These are phyloP conservation scores for Carlito syrichta DNA, from an alignment of 2,113 vertebrate species.

Conservation along the genomic window DNA sequence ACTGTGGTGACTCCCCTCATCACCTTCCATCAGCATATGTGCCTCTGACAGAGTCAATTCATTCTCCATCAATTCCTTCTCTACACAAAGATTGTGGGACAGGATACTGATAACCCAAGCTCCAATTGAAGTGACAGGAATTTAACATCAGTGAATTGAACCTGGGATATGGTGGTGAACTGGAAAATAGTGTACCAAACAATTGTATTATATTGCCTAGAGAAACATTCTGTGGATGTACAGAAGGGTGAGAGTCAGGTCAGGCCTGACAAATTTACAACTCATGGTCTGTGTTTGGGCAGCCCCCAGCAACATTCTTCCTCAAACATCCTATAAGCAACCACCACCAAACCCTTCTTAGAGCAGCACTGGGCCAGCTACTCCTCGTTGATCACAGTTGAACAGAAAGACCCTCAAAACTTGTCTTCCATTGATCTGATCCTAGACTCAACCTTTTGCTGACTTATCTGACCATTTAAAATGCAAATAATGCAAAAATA, in stretches of 20 bases:
- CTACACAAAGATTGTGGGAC: background rate
- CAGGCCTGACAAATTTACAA: background rate
- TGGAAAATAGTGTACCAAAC: background rate
- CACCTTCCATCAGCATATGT: background rate
- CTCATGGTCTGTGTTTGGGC: background rate
- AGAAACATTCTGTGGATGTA: background rate
- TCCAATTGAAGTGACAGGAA: background rate
- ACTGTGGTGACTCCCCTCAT: background rate
- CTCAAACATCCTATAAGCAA: background rate
- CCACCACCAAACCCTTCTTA: background rate
- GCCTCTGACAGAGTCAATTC: background rate
- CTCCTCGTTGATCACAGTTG: background rate
- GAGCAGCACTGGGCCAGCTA: too few species aligned
- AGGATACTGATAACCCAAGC: background rate
- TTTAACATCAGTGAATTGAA: background rate
- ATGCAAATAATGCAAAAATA: too few species aligned
- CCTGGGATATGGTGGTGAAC: background rate
- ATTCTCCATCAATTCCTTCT: background rate
- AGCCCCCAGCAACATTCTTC: background rate
- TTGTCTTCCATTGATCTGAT: background rate
- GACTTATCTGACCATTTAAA: background rate
- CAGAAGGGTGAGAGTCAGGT: background rate
- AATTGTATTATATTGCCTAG: too few species aligned
- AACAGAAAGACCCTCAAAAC: background rate
- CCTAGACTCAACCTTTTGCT: background rate